Percentiles rank a stretch among this genome's conserved stretches.
Conservation (phyloP, 1,140 invertebrate genomes). For the Drosophila suzukii region DNA sequence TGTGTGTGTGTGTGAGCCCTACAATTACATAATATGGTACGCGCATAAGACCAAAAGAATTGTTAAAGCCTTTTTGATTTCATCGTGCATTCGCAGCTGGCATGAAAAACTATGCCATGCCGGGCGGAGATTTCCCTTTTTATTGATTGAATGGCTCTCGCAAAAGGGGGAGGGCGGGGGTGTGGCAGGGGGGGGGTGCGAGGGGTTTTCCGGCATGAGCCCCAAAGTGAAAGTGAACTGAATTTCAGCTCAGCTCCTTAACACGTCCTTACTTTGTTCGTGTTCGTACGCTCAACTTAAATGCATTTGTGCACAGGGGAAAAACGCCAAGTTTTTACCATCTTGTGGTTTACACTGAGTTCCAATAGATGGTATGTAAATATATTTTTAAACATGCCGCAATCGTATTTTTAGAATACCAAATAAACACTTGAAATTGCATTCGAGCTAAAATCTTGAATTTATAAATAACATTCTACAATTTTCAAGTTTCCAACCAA, state of each 20-base stretch:
- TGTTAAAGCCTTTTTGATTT: constrained; percentile 66
- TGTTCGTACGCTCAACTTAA: constrained; percentile 3
- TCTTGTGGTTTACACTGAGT: not conserved
- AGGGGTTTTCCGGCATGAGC: constrained; percentile 5
- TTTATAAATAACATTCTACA: no score
- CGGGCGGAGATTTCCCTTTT: constrained; percentile 41
- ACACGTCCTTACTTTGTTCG: constrained; percentile 27
- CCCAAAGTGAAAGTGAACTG: constrained; percentile 54
- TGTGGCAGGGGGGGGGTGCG: not conserved
- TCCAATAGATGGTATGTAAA: not conserved
- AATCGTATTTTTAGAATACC: no score
- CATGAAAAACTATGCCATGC: constrained; percentile 41
- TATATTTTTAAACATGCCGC: no score
- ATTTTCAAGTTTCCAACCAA: no score
- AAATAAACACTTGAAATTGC: no score
- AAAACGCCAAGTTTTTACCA: not conserved
- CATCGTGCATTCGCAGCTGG: constrained; percentile 31
- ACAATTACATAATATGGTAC: constrained; percentile 80
- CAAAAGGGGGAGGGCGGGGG: no score
- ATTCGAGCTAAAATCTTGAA: no score
- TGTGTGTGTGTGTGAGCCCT: constrained; percentile 52
- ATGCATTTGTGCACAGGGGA: constrained; percentile 8
- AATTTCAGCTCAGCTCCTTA: constrained; percentile 43
- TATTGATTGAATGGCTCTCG: constrained; percentile 26
- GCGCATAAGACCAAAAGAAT: constrained; percentile 70